Evolutionary conservation across 2,888 invertebrate genomes (phyloP).

Genomic region (Tholera decimalis): DNA sequence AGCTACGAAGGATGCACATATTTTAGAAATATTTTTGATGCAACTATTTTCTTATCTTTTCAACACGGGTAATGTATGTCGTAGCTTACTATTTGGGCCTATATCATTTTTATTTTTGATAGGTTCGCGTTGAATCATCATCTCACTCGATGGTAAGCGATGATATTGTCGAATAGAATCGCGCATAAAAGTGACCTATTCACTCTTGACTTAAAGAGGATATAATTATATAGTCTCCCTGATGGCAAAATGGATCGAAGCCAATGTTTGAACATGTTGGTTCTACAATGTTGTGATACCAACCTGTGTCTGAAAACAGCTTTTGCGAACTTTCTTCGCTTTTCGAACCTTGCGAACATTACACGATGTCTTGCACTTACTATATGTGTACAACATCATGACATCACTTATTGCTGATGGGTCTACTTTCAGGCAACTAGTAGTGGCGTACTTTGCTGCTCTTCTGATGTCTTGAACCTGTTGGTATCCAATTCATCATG

Average conservation of each 20-base stretch:
- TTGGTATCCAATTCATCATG: slow-evolving; percentile 57
- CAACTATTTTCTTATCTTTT: slow-evolving; percentile 12
- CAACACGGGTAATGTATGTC: background rate
- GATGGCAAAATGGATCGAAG: slow-evolving; percentile 28
- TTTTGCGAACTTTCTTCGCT: slow-evolving; percentile 44
- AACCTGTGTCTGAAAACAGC: slow-evolving; percentile 52
- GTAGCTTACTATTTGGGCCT: background rate
- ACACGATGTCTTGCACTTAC: slow-evolving; percentile 36
- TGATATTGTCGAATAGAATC: too few species aligned
- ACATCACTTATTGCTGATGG: slow-evolving; percentile 40
- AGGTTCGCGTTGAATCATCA: too few species aligned
- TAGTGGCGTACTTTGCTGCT: slow-evolving; percentile 46
- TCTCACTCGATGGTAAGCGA: too few species aligned
- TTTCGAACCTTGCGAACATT: slow-evolving; percentile 46
- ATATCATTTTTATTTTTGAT: too few species aligned
- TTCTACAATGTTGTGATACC: slow-evolving; percentile 51
- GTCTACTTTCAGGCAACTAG: slow-evolving; percentile 45
- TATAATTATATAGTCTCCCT: background rate
- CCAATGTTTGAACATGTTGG: slow-evolving; percentile 49
- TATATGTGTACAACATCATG: slow-evolving; percentile 46
- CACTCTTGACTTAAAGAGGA: too few species aligned
- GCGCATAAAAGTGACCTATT: too few species aligned
- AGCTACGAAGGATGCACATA: background rate
- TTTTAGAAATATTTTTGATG: background rate
- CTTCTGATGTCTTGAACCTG: slow-evolving; percentile 50